Base-by-base conservation (phyloP, 2,797 vertebrate genomes). In the Caiman crocodilus region DNA sequence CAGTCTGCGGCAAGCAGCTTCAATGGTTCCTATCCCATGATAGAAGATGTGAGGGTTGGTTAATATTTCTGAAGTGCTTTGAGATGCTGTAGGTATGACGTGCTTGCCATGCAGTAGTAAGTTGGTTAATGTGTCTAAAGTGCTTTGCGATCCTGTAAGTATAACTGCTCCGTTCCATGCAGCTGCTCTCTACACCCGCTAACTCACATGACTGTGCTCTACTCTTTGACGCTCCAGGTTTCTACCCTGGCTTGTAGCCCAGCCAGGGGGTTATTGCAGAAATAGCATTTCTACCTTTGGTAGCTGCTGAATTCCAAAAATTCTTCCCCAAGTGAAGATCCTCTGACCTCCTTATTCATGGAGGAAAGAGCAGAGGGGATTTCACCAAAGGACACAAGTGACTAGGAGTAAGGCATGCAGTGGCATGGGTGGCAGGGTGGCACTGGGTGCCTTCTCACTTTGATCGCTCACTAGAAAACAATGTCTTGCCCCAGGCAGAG, bases 401-500 rank as follows among this genome's bases (percentile, higher is more conserved):
- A 15, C 25, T 0, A 2, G 6, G 6, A 1, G 2, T 25, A 78
- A 82, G 85, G 83, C 87, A 71, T 7, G 23, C 9, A 64, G 85
- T 59, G 23, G 25, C 14, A 82, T 71, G 42, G 56, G 32, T 56
- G 61, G 23, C 15, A 76, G 73, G 30, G 65, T 76, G 84, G 73
- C 56, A 83, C 50, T 76, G 94, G 14, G 61, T 64, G 71, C 90
- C 63, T 73, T 76, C 87, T 21, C 30, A 60, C 57, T 88, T 64
- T 15, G 60, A 4, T 88, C 76, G 4, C 87, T 92, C 87, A 69
- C 81, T 78, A 82, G 90, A 78, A 76, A 80, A 91, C 50, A 88
- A 74, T 57, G 90, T 85, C 0, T 13, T 63, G 87, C 89, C 90
- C 64, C 14, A 77, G 87, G 91, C 76, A 87, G 1, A n/a, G 79